Evolutionary conservation across 2,888 invertebrate genomes (phyloP), one percentile per base, ranked within the genome.

Genomic region (Fragum sueziense): DNA sequence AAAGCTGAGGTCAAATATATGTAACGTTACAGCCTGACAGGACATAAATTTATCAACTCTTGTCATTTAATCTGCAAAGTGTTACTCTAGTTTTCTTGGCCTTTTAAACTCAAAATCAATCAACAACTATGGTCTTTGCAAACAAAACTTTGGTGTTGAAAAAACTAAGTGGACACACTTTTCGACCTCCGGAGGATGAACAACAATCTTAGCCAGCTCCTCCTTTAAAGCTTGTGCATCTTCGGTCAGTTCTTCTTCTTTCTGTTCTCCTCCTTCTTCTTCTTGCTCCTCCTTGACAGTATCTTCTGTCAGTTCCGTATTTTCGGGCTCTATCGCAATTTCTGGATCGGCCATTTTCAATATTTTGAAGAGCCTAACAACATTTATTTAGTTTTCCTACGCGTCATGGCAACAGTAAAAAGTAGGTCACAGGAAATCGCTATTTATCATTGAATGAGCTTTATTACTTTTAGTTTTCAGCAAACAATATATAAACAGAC

Each of bases 201-300:
- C 91, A 37, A 88, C 79, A 57, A 92, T 91, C 78, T 89, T 90
- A 2, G 88, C 91, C 17, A 92, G 85, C 73, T 91, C 92, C 47
- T 90, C 88, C 81, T 91, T 91, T 70, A 92, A 79, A 6, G 89
- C 88, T 69, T 89, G 85, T 33, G 87, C 90, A 75, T 90, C 90
- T 31, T 89, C 89, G 52, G 86, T 82, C 4, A 89, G 79, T 54
- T 86, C 82, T 70, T 86, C 85, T 31, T 74, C 80, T 65, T 78
- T 74, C 52, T 85, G 84, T 29, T 71, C 81, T 27, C 77, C 79
- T 51, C 70, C 86, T 47, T 82, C 85, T 22, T 82, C 87, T 22
- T 82, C 87, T 51, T 78, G 84, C n/a, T 80, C 87, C 52, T 82
- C 86, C 51, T 85, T 84, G 2, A 85, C 27, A 0, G 31, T 20